These are phyloP conservation scores for Linepithema humile DNA, from an alignment of 1,140 invertebrate genomes.

Conservation along the genomic window DNA sequence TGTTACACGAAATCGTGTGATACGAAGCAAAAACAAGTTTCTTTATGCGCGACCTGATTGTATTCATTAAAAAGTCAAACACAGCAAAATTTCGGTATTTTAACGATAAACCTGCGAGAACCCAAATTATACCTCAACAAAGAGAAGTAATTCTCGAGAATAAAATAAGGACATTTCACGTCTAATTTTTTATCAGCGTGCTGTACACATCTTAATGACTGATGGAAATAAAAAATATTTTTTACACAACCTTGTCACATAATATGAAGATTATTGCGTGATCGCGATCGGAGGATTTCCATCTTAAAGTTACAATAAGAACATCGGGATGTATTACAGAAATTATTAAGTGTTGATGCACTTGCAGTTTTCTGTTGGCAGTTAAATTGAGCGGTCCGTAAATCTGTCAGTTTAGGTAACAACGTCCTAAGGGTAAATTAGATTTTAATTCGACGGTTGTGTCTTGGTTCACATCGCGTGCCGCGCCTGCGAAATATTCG, in stretches of 20 bases:
- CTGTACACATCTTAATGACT: background rate
- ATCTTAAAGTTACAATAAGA: conserved; percentile 1
- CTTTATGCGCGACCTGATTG: background rate
- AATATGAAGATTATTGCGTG: background rate
- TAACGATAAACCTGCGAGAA: background rate
- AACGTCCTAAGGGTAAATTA: background rate
- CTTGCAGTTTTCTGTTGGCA: background rate
- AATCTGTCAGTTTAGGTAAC: background rate
- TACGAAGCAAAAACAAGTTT: background rate
- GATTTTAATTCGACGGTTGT: conserved; percentile 31
- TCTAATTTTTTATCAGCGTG: background rate
- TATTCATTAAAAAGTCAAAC: background rate
- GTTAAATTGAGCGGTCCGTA: background rate
- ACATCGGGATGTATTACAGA: background rate
- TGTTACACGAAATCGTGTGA: background rate
- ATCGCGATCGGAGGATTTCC: background rate
- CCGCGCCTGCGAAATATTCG: conserved; percentile 17
- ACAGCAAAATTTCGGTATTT: background rate
- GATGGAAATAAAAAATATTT: background rate
- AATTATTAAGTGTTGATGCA: background rate
- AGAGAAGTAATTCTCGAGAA: background rate
- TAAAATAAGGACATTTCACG: background rate
- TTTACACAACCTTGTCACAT: background rate
- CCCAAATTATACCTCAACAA: background rate
- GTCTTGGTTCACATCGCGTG: conserved; percentile 19